A percentile compares a stretch with the other conserved stretches of the same genome.
Evolutionary conservation across 2,797 vertebrate species (phyloP).

Genomic region (Epinephelus malabaricus): DNA sequence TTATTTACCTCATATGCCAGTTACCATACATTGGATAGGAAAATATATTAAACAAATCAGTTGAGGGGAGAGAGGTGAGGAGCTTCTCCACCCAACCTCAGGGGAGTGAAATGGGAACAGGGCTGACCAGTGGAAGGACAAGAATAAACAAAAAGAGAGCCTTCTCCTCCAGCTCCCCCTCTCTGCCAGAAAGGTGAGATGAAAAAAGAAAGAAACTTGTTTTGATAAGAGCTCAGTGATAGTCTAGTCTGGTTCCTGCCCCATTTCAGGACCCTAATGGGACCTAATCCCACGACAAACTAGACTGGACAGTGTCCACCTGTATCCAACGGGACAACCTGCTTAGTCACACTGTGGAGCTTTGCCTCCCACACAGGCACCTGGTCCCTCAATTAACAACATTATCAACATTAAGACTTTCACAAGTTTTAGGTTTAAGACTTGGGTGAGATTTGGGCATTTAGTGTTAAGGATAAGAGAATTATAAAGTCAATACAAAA

Average conservation of each 20-base stretch:
- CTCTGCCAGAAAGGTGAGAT: conserved; percentile 18
- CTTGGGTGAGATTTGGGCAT: neutral
- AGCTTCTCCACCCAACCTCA: conserved; percentile 75
- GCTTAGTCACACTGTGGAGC: conserved; percentile 1
- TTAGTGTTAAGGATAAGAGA: neutral
- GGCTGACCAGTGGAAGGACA: conserved; percentile 44
- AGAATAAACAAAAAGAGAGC: conserved; percentile 31
- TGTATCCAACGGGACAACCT: neutral
- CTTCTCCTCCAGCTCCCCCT: conserved; percentile 24
- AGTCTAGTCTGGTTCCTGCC: conserved; percentile 39
- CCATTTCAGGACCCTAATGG: conserved; percentile 32
- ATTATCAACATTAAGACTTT: neutral
- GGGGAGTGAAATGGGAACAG: conserved; percentile 65
- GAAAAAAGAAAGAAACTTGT: conserved; percentile 15
- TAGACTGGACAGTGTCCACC: neutral
- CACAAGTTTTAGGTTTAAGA: neutral
- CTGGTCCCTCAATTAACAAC: neutral
- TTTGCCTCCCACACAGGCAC: neutral
- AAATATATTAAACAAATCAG: neutral
- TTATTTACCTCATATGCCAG: neutral
- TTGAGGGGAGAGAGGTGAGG: conserved; percentile 5
- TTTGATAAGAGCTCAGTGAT: conserved; percentile 19
- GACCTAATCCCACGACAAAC: conserved; percentile 31
- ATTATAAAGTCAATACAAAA: no score
- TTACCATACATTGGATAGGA: neutral